Evolutionary conservation across 2,888 invertebrate genomes (phyloP).

Genomic region (Balanococcus diminutus): DNA sequence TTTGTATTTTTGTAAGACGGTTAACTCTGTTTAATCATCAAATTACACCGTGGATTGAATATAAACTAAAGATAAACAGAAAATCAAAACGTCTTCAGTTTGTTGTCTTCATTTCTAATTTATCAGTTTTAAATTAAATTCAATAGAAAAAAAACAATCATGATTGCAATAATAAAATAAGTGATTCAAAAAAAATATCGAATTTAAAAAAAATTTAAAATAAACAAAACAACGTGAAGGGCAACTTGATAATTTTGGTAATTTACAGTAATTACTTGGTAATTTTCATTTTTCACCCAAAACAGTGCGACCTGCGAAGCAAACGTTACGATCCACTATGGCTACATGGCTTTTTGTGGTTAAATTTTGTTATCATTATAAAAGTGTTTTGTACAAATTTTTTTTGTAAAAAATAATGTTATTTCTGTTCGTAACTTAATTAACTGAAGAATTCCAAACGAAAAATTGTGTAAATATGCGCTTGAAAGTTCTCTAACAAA

Average conservation of each 20-base stretch:
- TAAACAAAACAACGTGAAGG: background rate
- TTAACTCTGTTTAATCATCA: no score
- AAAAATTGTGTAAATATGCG: background rate
- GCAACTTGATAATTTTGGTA: background rate
- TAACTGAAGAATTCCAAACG: background rate
- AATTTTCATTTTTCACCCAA: background rate
- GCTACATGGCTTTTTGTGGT: background rate
- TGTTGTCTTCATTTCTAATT: background rate
- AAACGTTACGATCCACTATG: background rate
- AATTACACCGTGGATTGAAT: no score
- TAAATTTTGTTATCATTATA: constrained; percentile 19
- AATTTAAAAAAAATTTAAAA: background rate
- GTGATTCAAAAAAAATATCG: no score
- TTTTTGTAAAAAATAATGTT: background rate
- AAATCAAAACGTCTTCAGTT: no score
- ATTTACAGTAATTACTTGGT: background rate
- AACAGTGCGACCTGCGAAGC: background rate
- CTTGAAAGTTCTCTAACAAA: background rate
- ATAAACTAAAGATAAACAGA: no score
- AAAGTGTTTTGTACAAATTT: background rate
- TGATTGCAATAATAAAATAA: no score
- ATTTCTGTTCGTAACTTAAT: background rate
- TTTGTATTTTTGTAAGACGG: no score
- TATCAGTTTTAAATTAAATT: no score
- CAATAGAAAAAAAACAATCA: no score